phyloP scores from a whole-genome alignment of 2,797 vertebrate species.

The Australoheros facetus region DNA sequence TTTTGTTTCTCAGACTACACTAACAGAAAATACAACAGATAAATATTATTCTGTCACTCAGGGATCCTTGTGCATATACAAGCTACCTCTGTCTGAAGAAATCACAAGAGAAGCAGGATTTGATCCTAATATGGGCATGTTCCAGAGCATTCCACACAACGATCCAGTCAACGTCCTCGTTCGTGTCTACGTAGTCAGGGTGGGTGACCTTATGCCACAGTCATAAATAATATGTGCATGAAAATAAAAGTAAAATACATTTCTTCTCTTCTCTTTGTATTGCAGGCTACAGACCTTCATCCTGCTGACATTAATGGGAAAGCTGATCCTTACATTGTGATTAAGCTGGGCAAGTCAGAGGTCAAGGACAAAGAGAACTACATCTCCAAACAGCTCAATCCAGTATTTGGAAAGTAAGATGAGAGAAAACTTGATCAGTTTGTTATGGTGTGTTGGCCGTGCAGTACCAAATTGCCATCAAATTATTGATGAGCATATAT shows the following conservation, averaged over 20 bases:
- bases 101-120: constrained; percentile 89
- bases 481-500: not conserved
- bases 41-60: constrained; percentile 44
- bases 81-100: constrained; percentile 92
- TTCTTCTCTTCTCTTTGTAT: not conserved
- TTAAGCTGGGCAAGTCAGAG: constrained; percentile 95
- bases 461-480: not conserved
- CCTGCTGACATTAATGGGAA: constrained; percentile 98
- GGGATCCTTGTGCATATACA: constrained; percentile 97
- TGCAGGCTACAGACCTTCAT: constrained; percentile 94
- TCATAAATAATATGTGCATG: not conserved
- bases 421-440: not conserved
- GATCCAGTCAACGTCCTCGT: constrained; percentile 95
- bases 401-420: constrained; percentile 96
- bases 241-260: not conserved
- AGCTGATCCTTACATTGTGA: constrained; percentile 93
- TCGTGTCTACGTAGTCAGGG: constrained; percentile 92
- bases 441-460: not conserved
- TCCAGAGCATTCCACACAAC: constrained; percentile 96
- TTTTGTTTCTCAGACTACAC: not conserved
- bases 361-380: constrained; percentile 98
- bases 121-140: constrained; percentile 95
- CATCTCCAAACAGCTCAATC: constrained; percentile 98
- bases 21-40: not conserved
- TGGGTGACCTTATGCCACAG: constrained; percentile 68